phyloP scores from a whole-genome alignment of 2,888 invertebrate species.

The Chydorus sphaericus region DNA sequence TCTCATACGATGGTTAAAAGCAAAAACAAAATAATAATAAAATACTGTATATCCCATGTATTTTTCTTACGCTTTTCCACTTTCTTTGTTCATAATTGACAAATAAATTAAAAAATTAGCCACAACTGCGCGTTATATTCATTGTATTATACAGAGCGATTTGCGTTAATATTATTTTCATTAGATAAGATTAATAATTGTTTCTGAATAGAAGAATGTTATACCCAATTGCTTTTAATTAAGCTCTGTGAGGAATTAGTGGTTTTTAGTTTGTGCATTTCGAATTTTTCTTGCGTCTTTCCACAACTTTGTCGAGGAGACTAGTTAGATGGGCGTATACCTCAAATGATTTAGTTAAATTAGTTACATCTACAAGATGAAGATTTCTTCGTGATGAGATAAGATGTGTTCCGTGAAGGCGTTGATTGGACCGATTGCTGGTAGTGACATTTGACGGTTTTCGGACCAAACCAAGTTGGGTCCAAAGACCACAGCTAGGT shows the following conservation, averaged over 20 bases:
- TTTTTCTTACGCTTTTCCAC: slow-evolving; percentile 5
- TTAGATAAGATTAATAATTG: too few relatives aligned
- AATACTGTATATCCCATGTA: slow-evolving; percentile 1
- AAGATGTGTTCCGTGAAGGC: slow-evolving; percentile 81
- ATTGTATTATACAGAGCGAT: too few relatives aligned
- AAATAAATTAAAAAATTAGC: slow-evolving; percentile 5
- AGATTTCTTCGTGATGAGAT: slow-evolving; percentile 71
- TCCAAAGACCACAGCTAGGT: slow-evolving; percentile 93
- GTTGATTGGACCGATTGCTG: slow-evolving; percentile 82
- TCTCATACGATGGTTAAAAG: not conserved
- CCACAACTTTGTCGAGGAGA: too few relatives aligned
- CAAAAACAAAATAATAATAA: not conserved
- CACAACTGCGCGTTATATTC: not conserved
- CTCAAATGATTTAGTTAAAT: too few relatives aligned
- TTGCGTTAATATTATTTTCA: too few relatives aligned
- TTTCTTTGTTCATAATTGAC: slow-evolving; percentile 6
- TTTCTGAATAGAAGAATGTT: too few relatives aligned
- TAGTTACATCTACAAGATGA: slow-evolving; percentile 64
- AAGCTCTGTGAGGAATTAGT: too few relatives aligned
- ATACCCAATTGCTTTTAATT: too few relatives aligned
- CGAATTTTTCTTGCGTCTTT: too few relatives aligned
- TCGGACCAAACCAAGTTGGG: slow-evolving; percentile 88
- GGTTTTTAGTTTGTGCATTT: too few relatives aligned
- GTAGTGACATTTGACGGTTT: slow-evolving; percentile 68
- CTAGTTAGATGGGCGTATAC: too few relatives aligned